A percentile compares a stretch with the other conserved stretches of the same genome.
Evolutionary conservation across 1,140 invertebrate genomes (phyloP).

Genomic region (Steinernema feltiae): DNA sequence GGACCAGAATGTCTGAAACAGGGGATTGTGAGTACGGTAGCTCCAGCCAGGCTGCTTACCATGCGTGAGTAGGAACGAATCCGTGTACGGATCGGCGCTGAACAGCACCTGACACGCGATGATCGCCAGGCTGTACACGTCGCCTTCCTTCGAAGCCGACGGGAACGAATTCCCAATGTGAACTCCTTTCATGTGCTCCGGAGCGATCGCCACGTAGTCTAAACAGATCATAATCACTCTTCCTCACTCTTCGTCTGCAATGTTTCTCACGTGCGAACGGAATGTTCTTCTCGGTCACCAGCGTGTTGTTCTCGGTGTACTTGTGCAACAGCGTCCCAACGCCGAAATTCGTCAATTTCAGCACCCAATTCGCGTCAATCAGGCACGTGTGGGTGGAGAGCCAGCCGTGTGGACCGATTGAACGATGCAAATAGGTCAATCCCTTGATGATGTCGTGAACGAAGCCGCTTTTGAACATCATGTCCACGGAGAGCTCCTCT

Average conservation of each 20-base stretch:
- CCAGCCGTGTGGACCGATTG: not conserved
- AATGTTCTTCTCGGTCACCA: not conserved
- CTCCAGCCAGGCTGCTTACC: not conserved
- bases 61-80: not conserved
- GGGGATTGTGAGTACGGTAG: not conserved
- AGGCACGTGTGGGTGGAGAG: slow-evolving; percentile 8
- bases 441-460: slow-evolving; percentile 7
- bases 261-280: not conserved
- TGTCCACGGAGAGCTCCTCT: not conserved
- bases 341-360: not conserved
- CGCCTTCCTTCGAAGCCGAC: not conserved
- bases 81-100: not conserved
- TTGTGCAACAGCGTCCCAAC: not conserved
- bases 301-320: not conserved
- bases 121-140: not conserved
- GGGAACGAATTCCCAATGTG: not conserved
- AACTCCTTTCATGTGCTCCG: not conserved
- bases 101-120: slow-evolving; percentile 2
- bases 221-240: not conserved
- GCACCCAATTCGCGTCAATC: not conserved
- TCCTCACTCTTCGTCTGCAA: not conserved
- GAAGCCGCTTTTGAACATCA: slow-evolving; percentile 9
- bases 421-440: not conserved
- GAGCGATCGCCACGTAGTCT: not conserved
- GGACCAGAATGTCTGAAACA: not conserved